Conservation (phyloP, 2,113 vertebrate genomes). For the Tautogolabrus adspersus region DNA sequence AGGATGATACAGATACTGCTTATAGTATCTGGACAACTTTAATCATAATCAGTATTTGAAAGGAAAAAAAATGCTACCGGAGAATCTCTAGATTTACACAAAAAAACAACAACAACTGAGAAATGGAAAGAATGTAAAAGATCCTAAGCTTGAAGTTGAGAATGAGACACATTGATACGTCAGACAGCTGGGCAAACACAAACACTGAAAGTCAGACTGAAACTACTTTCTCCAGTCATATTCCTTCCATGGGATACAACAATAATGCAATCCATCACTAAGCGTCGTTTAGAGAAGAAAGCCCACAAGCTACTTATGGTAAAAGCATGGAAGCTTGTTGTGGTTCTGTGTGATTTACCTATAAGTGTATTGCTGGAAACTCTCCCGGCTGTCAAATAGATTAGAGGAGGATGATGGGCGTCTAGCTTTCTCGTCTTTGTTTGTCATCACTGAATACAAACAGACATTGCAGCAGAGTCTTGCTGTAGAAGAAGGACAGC, state of each 20-base stretch:
- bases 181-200: neutral
- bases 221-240: constrained; percentile 11
- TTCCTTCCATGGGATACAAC: constrained; percentile 37
- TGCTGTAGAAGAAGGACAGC: constrained; percentile 11
- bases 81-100: neutral
- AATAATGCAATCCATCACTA: constrained; percentile 36
- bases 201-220: constrained; percentile 25
- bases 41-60: no score
- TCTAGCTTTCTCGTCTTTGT: constrained; percentile 41
- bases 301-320: constrained; percentile 46
- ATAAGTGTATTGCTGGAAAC: constrained; percentile 54
- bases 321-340: constrained; percentile 32
- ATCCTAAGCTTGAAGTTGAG: constrained; percentile 8
- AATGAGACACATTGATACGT: constrained; percentile 25
- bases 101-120: neutral
- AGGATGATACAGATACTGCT: no score
- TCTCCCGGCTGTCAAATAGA: constrained; percentile 33
- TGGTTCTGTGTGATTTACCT: constrained; percentile 38
- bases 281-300: constrained; percentile 20
- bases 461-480: neutral
- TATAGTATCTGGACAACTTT: no score
- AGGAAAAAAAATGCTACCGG: neutral
- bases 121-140: constrained; percentile 25
- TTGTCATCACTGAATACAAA: constrained; percentile 19
- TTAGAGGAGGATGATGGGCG: constrained; percentile 18